Conservation (phyloP, 2,113 vertebrate species). For the Puntigrus tetrazona region DNA sequence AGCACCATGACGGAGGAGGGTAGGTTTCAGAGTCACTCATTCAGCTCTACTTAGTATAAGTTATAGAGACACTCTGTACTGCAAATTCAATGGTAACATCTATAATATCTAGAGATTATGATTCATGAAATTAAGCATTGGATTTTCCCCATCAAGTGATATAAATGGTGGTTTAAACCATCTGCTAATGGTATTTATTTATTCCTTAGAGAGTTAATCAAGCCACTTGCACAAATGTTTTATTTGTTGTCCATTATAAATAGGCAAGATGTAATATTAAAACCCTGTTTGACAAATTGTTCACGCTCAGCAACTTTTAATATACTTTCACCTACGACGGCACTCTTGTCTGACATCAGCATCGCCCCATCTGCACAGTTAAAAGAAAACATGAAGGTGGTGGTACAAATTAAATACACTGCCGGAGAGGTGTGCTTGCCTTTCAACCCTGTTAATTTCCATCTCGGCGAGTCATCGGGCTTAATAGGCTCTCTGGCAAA, state of each 20-base stretch:
- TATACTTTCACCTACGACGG: neutral
- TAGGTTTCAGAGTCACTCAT: conserved; percentile 53
- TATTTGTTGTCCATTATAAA: conserved; percentile 18
- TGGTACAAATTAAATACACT: conserved; percentile 40
- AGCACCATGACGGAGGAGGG: conserved; percentile 91
- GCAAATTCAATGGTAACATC: neutral
- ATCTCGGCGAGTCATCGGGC: conserved; percentile 72
- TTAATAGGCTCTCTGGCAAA: conserved; percentile 79
- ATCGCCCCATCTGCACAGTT: conserved; percentile 10
- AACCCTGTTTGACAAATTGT: conserved; percentile 4
- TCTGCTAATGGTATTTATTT: neutral
- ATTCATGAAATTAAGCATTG: neutral
- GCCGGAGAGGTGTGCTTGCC: conserved; percentile 59
- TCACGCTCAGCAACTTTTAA: conserved; percentile 20
- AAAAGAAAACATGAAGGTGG: conserved; percentile 46
- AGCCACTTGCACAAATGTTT: neutral
- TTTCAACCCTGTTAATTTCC: conserved; percentile 68
- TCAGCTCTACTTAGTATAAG: neutral
- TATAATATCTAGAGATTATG: neutral
- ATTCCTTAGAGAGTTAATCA: conserved; percentile 18
- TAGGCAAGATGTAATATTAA: conserved; percentile 5
- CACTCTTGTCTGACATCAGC: conserved; percentile 4
- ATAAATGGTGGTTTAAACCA: neutral
- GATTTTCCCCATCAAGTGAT: neutral
- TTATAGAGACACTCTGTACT: neutral